Percentiles rank a stretch among this genome's conserved stretches.
These are phyloP conservation scores for Ahaetulla prasina DNA, from an alignment of 2,113 vertebrate species.

Conservation along the genomic window DNA sequence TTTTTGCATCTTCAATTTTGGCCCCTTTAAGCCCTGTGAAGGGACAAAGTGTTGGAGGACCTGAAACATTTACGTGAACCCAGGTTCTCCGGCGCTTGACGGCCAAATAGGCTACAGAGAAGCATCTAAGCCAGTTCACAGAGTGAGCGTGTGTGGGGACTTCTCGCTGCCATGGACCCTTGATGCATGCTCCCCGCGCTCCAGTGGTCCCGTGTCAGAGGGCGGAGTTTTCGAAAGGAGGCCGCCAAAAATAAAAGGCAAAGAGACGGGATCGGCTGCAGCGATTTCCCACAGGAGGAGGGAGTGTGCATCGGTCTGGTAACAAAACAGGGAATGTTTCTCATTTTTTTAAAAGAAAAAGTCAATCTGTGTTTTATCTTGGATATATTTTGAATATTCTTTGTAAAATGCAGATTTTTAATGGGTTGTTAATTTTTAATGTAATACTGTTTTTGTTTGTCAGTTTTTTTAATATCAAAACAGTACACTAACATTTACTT, in stretches of 20 bases:
- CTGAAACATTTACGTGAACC: slow-evolving; percentile 78
- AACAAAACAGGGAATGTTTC: slow-evolving; percentile 82
- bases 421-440: slow-evolving; percentile 62
- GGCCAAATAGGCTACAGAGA: slow-evolving; percentile 83
- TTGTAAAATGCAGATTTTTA: slow-evolving; percentile 79
- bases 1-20: slow-evolving; percentile 72
- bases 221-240: slow-evolving; percentile 85
- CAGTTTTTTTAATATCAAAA: not conserved
- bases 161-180: slow-evolving; percentile 84
- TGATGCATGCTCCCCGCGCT: slow-evolving; percentile 87
- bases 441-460: slow-evolving; percentile 33
- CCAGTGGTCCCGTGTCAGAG: slow-evolving; percentile 84
- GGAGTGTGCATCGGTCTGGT: slow-evolving; percentile 89
- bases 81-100: slow-evolving; percentile 81
- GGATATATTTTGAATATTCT: slow-evolving; percentile 79
- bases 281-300: slow-evolving; percentile 85
- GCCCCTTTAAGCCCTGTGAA: slow-evolving; percentile 71
- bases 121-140: slow-evolving; percentile 83
- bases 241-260: slow-evolving; percentile 85
- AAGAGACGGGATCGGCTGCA: slow-evolving; percentile 85
- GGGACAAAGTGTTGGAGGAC: slow-evolving; percentile 77
- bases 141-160: slow-evolving; percentile 83
- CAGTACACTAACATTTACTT: slow-evolving; percentile 58
- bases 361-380: slow-evolving; percentile 79
- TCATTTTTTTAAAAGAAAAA: slow-evolving; percentile 59